Base-by-base conservation (phyloP, 2,888 invertebrate genomes). In the Bibio marci region DNA sequence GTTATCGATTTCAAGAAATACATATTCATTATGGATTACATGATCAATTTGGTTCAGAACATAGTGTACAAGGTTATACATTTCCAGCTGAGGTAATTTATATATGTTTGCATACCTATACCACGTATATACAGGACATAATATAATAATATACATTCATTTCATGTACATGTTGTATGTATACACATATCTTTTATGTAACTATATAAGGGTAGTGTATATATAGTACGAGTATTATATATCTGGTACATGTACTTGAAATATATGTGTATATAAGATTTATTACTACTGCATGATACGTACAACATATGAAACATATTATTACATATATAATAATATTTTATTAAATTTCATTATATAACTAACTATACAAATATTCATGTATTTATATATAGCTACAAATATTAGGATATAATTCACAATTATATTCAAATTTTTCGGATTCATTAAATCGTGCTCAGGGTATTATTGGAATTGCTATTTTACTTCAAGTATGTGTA, bases 341-440 rank as follows among this genome's bases (percentile, higher is more conserved):
- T n/a, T n/a, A n/a, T n/a, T n/a, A n/a, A n/a, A n/a, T n/a, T n/a
- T n/a, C n/a, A n/a, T n/a, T n/a, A n/a, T n/a, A n/a, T n/a, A n/a
- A n/a, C n/a, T n/a, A n/a, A n/a, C n/a, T n/a, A n/a, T n/a, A n/a
- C n/a, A n/a, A n/a, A n/a, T n/a, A n/a, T n/a, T n/a, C n/a, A n/a
- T n/a, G n/a, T n/a, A n/a, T n/a, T n/a, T n/a, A n/a, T 13, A 30
- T 18, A 19, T 78, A 95, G 94, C 81, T 95, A 58, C 95, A 97
- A 73, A 83, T 95, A 68, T 87, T 92, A 65, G 95, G 94, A 52
- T 97, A 90, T 73, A 97, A 97, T 69, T 86, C 90, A 43, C 92
- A 95, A 65, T 75, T 97, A 49, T 95, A 95, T 69, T 79, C 80
- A 55, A 95, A 95, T 70, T 90, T 91, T 66, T 83, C 91, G 41